Conservation (phyloP, 2,797 vertebrate species). For the Carapus acus region DNA sequence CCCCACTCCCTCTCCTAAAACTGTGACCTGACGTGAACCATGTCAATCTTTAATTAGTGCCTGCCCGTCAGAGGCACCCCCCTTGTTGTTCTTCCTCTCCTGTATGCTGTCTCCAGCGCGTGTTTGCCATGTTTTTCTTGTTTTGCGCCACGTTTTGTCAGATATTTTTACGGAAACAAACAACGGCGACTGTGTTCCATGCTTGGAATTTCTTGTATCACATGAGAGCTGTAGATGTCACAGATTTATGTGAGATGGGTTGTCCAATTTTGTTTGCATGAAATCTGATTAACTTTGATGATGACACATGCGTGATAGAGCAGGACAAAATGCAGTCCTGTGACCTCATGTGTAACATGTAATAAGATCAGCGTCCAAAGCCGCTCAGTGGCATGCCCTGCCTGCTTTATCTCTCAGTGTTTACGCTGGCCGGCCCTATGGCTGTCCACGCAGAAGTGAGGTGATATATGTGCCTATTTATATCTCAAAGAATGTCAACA, state of each 20-base stretch:
- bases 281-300: not conserved
- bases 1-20: conserved; percentile 36
- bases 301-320: conserved; percentile 5
- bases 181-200: not conserved
- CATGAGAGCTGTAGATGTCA: not conserved
- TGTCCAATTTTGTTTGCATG: not conserved
- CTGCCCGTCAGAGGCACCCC: conserved; percentile 37
- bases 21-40: conserved; percentile 50
- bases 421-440: conserved; percentile 31
- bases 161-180: conserved; percentile 24
- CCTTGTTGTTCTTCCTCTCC: conserved; percentile 35
- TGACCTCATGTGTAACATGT: conserved; percentile 26
- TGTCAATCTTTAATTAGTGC: conserved; percentile 60
- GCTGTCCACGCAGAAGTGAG: conserved; percentile 15
- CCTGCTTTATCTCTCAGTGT: conserved; percentile 31
- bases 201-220: not conserved
- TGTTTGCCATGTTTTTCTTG: conserved; percentile 33
- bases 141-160: conserved; percentile 30
- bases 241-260: not conserved
- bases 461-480: conserved; percentile 48
- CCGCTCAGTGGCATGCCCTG: conserved; percentile 33
- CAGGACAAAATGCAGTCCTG: not conserved
- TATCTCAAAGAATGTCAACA: conserved; percentile 34
- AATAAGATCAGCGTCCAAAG: conserved; percentile 48
- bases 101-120: conserved; percentile 20